Percentiles rank a stretch among this genome's conserved stretches.
phyloP scores from a whole-genome alignment of 1,140 invertebrate species.

The Ditylenchus dipsaci region DNA sequence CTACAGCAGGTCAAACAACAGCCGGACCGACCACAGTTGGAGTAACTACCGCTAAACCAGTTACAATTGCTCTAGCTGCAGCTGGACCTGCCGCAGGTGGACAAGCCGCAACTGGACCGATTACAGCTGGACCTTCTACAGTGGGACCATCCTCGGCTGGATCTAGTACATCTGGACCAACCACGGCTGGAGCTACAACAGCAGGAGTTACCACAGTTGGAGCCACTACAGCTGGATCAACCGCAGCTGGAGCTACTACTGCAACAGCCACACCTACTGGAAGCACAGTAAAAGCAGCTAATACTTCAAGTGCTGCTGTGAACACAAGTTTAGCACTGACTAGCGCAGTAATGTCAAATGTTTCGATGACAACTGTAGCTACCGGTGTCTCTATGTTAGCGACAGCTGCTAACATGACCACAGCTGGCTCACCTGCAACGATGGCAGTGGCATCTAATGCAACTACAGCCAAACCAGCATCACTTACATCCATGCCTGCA shows the following conservation, averaged over 20 bases:
- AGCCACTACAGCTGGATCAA: neutral
- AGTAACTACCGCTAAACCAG: neutral
- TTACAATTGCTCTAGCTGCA: neutral
- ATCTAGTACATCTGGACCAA: neutral
- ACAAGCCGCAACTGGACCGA: neutral
- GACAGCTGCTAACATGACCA: conserved; percentile 1
- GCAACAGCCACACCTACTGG: neutral
- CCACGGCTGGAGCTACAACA: neutral
- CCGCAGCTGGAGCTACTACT: neutral
- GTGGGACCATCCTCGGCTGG: neutral
- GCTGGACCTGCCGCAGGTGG: neutral
- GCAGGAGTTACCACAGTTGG: neutral
- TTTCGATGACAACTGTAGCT: neutral
- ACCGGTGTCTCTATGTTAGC: neutral
- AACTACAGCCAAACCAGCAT: too few relatives aligned
- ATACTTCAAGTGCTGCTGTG: neutral
- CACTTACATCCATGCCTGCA: too few relatives aligned
- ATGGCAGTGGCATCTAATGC: neutral
- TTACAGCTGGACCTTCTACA: neutral
- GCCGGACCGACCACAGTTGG: too few relatives aligned
- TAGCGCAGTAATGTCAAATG: neutral
- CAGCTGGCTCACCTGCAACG: neutral
- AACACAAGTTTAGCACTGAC: neutral
- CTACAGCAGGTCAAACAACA: too few relatives aligned
- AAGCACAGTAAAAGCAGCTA: neutral